phyloP scores from a whole-genome alignment of 1,140 invertebrate species.

The Venustaconcha ellipsiformis region DNA sequence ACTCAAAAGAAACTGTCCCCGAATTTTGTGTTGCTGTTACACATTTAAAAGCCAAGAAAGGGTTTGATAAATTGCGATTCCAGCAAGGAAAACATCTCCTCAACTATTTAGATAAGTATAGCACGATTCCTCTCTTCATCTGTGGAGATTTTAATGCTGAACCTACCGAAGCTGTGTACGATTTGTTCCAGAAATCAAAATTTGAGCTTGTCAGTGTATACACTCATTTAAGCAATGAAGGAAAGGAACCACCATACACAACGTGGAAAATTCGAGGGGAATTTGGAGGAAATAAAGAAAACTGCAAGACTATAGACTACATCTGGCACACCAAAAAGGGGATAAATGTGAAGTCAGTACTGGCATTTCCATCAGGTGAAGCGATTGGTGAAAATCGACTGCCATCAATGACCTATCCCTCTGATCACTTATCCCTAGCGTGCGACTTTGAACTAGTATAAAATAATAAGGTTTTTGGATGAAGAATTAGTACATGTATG shows the following conservation, averaged over 20 bases:
- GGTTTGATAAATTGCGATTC: conserved; percentile 72
- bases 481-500: no score
- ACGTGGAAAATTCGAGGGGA: conserved; percentile 81
- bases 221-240: conserved; percentile 37
- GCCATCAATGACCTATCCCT: conserved; percentile 80
- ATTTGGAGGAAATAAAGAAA: conserved; percentile 71
- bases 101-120: conserved; percentile 73
- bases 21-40: conserved; percentile 81
- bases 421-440: conserved; percentile 84
- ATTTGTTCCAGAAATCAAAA: conserved; percentile 42
- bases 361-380: conserved; percentile 77
- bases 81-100: conserved; percentile 83
- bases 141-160: conserved; percentile 87
- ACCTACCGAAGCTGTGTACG: conserved; percentile 79
- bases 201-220: conserved; percentile 66
- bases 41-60: conserved; percentile 82
- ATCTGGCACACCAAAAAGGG: conserved; percentile 77
- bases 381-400: conserved; percentile 78
- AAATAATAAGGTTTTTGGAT: no score
- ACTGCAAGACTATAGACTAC: conserved; percentile 84
- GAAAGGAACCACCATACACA: conserved; percentile 78
- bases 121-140: conserved; percentile 72
- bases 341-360: conserved; percentile 74
- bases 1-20: conserved; percentile 37
- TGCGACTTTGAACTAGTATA: conserved; percentile 74